These are phyloP conservation scores for Anomalospiza imberbis DNA, from an alignment of 2,797 vertebrate species.

Conservation along the genomic window DNA sequence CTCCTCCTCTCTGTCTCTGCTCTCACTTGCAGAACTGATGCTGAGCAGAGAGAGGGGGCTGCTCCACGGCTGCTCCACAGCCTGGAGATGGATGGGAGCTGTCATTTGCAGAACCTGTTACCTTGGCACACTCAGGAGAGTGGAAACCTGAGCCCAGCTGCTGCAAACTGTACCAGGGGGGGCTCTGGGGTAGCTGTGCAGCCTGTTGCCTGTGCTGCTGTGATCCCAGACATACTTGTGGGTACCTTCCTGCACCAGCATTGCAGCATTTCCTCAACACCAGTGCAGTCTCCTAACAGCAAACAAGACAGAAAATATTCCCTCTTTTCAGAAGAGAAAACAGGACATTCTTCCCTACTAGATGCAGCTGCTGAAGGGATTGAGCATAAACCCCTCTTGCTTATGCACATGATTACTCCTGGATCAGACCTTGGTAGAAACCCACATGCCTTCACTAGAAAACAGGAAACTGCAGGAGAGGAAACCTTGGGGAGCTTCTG, in stretches of 20 bases:
- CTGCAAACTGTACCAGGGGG: background rate
- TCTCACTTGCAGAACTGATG: background rate
- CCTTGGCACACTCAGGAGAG: background rate
- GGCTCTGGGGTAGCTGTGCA: background rate
- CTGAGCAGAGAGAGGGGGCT: background rate
- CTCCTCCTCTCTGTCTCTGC: constrained; percentile 15
- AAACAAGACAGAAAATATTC: background rate
- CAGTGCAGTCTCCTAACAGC: background rate
- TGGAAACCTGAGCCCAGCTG: background rate
- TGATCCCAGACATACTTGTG: background rate
- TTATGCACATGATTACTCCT: background rate
- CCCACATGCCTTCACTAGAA: background rate
- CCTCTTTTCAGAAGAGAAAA: background rate
- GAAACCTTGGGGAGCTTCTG: background rate
- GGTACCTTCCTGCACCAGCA: background rate
- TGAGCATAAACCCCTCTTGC: background rate
- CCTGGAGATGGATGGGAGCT: background rate
- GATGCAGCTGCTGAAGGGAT: background rate
- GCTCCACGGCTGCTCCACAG: background rate
- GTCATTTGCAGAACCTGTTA: background rate
- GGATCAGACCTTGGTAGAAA: background rate
- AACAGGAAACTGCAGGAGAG: constrained; percentile 18
- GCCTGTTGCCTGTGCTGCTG: background rate
- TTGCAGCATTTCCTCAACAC: background rate
- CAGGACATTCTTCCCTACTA: background rate